Conservation (phyloP, 1,140 invertebrate genomes). For the Dendroctonus ponderosae region DNA sequence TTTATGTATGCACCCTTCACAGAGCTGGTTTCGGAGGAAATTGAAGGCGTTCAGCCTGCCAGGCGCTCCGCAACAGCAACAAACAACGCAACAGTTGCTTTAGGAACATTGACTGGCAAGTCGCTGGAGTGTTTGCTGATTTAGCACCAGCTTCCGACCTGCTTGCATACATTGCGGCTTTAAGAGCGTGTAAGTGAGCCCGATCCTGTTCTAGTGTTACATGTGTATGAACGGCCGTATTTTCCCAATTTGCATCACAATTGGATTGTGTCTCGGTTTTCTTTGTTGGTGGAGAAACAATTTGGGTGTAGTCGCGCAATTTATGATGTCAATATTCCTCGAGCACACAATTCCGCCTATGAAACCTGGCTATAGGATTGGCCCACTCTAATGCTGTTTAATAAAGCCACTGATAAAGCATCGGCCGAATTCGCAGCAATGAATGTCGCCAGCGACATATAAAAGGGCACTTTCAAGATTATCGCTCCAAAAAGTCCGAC, state of each 20-base stretch:
- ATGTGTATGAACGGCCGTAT: slow-evolving; percentile 27
- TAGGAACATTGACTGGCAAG: no score
- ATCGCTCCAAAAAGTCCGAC: not conserved
- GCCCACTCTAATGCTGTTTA: no score
- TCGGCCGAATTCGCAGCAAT: no score
- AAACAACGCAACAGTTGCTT: no score
- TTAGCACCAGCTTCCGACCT: no score
- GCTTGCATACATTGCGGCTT: no score
- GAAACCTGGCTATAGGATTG: no score
- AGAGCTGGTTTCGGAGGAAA: not conserved
- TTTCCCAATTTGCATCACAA: slow-evolving; percentile 27
- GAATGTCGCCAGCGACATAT: no score
- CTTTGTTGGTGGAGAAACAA: slow-evolving; percentile 27
- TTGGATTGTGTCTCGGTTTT: slow-evolving; percentile 28
- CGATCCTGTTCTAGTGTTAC: not conserved
- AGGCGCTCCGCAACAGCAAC: not conserved
- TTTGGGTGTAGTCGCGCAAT: slow-evolving; percentile 18
- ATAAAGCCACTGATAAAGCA: no score
- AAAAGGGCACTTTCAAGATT: not conserved
- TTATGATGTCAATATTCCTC: slow-evolving; percentile 12
- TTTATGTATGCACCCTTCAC: not conserved
- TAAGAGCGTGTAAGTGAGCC: no score
- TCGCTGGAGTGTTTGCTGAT: no score
- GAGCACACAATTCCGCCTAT: not conserved
- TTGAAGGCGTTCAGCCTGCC: not conserved